These are phyloP conservation scores for Triplophysa tibetana DNA, from an alignment of 2,113 vertebrate genomes.

Conservation along the genomic window DNA sequence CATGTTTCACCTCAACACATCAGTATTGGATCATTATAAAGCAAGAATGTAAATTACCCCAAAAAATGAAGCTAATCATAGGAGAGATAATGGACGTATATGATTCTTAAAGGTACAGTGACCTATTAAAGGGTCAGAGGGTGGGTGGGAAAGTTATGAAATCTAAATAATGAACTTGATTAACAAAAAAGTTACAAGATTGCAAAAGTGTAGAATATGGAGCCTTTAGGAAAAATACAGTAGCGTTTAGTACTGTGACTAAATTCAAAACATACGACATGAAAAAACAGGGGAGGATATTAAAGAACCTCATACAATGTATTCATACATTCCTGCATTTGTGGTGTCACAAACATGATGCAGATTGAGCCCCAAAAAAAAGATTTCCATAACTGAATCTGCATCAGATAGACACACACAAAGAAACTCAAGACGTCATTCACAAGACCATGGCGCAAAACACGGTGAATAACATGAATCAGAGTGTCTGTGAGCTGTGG, in stretches of 20 bases:
- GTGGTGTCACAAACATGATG: background rate
- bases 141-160: too few relatives aligned
- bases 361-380: background rate
- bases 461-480: conserved; percentile 14
- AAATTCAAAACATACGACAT: background rate
- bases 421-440: conserved; percentile 9
- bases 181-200: too few relatives aligned
- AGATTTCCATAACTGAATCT: background rate
- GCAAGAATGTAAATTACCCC: too few relatives aligned
- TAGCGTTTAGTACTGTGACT: too few relatives aligned
- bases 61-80: too few relatives aligned
- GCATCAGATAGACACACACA: background rate
- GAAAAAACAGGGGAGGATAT: background rate
- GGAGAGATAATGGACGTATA: too few relatives aligned
- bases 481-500: conserved; percentile 3
- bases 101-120: too few relatives aligned
- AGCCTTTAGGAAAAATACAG: too few relatives aligned
- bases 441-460: background rate
- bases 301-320: background rate
- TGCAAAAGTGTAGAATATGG: too few relatives aligned
- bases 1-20: background rate
- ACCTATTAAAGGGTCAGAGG: too few relatives aligned
- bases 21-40: too few relatives aligned
- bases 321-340: conserved; percentile 3
- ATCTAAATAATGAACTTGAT: too few relatives aligned